Base-by-base conservation (phyloP, 2,797 vertebrate species). In the Onychomys torridus region DNA sequence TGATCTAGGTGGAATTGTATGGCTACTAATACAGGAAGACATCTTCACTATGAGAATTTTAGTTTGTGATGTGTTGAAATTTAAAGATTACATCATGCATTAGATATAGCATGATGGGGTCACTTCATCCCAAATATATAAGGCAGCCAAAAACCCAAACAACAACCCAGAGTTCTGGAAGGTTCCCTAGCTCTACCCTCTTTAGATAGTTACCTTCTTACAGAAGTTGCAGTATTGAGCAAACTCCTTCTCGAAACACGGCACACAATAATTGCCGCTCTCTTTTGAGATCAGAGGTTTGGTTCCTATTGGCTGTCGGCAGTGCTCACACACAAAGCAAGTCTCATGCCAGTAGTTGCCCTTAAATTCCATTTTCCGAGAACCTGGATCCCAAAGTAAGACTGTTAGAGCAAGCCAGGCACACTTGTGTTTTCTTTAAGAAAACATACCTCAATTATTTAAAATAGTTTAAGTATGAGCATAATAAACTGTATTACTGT, bases 321-420 rank as follows among this genome's bases (percentile, higher is more conserved):
- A 99, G 89, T 99, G 99, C 97, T 99, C 99, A 97, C 99, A 99
- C 97, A 99, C 98, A 37, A 99, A 99, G 97, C 99, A 99, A 86
- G 99, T 99, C 99, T 99, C 99, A 94, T 99, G 99, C 99, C 99
- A 99, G 98, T 99, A 99, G 97, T 99, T 99, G 96, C 99, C 99
- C 97, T 99, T 99, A 98, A 99, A 99, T 98, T 99, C 99, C 99
- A 99, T 99, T 99, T 99, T 99, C 95, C 99, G 99, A 86, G 99
- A 99, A 97, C 99, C 99, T 99, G 98, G 96, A 97, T 97, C 32
- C 96, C 93, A 90, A 97, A 83, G 63, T 2, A 91, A 97, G 37
- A 95, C 49, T 90, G 29, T 95, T 97, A 97, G 84, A 76, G 59
- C 29, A 98, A 96, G 46, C 3, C 37, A 96, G 90, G 11, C 10